Conservation (phyloP, 2,113 vertebrate genomes). For the Hepsetus odoe region DNA sequence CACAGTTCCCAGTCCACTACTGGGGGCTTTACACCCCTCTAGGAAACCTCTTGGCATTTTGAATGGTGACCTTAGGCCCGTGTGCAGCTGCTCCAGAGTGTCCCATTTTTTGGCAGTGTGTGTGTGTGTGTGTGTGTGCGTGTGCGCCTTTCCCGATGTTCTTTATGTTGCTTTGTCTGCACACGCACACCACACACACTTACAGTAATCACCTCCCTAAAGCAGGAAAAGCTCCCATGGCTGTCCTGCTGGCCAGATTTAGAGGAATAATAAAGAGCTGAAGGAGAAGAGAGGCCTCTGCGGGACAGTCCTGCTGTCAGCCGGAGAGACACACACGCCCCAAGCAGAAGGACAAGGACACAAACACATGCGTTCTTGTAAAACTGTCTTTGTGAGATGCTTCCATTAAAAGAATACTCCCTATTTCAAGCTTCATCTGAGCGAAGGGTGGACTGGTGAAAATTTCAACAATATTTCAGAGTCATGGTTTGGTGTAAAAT, state of each 20-base stretch:
- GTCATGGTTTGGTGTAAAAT: no score
- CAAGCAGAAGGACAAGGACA: conserved; percentile 25
- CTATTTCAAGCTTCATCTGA: no score
- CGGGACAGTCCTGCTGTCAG: conserved; percentile 39
- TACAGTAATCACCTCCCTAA: conserved; percentile 40
- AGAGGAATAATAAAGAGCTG: conserved; percentile 48
- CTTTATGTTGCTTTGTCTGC: conserved; percentile 12
- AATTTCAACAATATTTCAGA: no score
- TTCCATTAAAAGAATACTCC: background rate
- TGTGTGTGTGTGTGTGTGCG: no score
- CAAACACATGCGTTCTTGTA: conserved; percentile 49
- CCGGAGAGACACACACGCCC: conserved; percentile 13
- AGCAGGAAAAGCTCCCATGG: conserved; percentile 31
- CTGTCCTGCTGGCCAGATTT: conserved; percentile 38
- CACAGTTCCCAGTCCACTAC: background rate
- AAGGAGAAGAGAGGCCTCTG: conserved; percentile 15
- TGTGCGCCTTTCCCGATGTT: no score
- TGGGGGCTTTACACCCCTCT: background rate
- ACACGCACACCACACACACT: conserved; percentile 49
- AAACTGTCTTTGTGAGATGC: background rate
- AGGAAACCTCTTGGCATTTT: no score
- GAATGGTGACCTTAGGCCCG: no score
- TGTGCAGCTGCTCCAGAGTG: no score
- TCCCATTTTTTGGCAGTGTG: no score
- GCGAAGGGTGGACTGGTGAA: no score